Base-by-base conservation (phyloP, 92 coral and sea anemone genomes). In the Montipora capitata region DNA sequence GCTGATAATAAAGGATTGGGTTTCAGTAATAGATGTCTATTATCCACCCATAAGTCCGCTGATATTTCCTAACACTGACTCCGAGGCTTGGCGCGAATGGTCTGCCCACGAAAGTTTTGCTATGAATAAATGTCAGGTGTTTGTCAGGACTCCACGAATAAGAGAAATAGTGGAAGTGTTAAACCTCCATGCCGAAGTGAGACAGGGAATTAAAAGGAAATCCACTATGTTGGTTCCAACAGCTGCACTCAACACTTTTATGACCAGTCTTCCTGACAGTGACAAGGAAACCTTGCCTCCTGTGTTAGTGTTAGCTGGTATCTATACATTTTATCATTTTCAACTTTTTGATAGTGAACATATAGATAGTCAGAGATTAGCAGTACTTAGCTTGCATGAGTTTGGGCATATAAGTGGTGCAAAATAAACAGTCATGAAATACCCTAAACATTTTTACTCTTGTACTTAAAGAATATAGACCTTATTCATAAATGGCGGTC, bases 51-150 rank as follows among this genome's bases (percentile, higher is more conserved):
- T 97, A 58, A 88, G 83, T 41, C 87, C 92, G 51, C 61, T 83
- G 3, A 76, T 97, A 38, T 97, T 97, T 68, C 48, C 70, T 1
- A 85, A 87, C 79, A 81, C 93, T 39, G 85, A 89, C 40, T 83
- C 91, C 62, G 98, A 94, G 65, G 89, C 75, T 3, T 97, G 90
- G 84, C 97, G 79, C 14, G 94, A 96, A 76, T 97, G 99, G 99
- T 94, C 98, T 44, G 82, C 89, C 8, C 98, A 97, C 82, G 99
- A 94, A 68, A 84, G 96, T 45, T 94, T 97, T 74, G 97, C 95
- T 42, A 86, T 86, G 87, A 78, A 94, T 35, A 93, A 88, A 35
- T 88, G 98, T 16, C 66, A 91, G 68, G 88, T 92, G 56, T 97
- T 95, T 87, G 85, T 96, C 45, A 89, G 87, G 82, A 94, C 97